Percentiles rank a stretch among this genome's conserved stretches.
Conservation (phyloP, 2,888 invertebrate species). For the Sepioteuthis lessoniana region DNA sequence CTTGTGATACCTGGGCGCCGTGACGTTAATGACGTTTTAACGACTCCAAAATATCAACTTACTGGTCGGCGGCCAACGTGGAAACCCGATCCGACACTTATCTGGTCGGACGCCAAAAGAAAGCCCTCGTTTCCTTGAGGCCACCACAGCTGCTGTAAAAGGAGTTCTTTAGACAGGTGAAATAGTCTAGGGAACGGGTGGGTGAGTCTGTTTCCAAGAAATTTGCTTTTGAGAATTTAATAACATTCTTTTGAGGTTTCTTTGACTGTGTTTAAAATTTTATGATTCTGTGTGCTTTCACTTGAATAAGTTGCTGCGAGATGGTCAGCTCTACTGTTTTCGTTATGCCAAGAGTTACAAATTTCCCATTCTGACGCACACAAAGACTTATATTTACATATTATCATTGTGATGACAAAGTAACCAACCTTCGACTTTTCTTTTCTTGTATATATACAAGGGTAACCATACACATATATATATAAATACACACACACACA, state of each 20-base stretch:
- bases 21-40: conserved; percentile 33
- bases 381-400: no score
- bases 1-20: conserved; percentile 33
- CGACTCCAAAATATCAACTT: conserved; percentile 20
- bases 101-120: background rate
- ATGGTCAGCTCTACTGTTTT: no score
- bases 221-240: conserved; percentile 33
- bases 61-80: background rate
- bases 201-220: background rate
- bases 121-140: background rate
- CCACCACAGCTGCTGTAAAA: background rate
- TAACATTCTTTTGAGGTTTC: background rate
- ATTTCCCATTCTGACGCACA: no score
- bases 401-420: no score
- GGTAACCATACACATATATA: no score
- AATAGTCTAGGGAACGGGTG: background rate
- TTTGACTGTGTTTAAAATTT: background rate
- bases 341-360: no score
- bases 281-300: background rate
- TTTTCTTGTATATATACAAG: no score
- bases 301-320: background rate
- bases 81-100: background rate
- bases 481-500: no score
- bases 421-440: no score
- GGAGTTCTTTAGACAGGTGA: background rate